Evolutionary conservation across 2,888 invertebrate genomes (phyloP).

Genomic region (Perizoma affinitatum): DNA sequence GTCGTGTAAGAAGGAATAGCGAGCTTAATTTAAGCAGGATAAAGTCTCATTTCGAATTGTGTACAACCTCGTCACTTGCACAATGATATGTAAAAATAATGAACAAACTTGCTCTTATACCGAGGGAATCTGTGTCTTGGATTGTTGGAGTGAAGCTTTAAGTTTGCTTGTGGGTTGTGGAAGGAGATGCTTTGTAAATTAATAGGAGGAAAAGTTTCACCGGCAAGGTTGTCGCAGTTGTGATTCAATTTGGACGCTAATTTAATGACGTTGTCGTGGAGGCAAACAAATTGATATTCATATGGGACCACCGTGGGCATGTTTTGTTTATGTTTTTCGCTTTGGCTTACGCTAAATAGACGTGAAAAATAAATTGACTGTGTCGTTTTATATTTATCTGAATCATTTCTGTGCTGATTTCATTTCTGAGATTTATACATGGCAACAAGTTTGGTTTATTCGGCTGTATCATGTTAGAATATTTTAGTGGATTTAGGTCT

Average conservation of each 20-base stretch:
- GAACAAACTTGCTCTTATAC: constrained; percentile 72
- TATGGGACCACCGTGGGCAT: constrained; percentile 76
- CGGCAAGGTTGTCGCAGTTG: constrained; percentile 82
- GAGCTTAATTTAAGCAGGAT: constrained; percentile 58
- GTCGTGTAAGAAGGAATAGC: constrained; percentile 56
- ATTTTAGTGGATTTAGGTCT: too few relatives aligned
- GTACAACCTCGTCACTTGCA: constrained; percentile 73
- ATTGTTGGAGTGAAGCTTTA: constrained; percentile 50
- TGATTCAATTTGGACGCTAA: constrained; percentile 84
- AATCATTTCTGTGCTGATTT: not conserved
- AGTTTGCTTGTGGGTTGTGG: constrained; percentile 52
- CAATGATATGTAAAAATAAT: constrained; percentile 85
- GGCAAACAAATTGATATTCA: constrained; percentile 84
- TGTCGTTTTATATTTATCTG: constrained; percentile 27
- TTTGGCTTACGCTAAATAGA: constrained; percentile 39
- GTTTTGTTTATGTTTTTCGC: constrained; percentile 68
- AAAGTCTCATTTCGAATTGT: constrained; percentile 64
- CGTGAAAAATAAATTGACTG: constrained; percentile 35
- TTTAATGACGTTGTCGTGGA: constrained; percentile 80
- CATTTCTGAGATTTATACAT: too few relatives aligned
- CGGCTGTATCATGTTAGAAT: too few relatives aligned
- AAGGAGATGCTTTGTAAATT: constrained; percentile 81
- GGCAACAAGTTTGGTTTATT: too few relatives aligned
- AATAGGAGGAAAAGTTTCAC: constrained; percentile 83
- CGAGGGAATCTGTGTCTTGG: constrained; percentile 65